Evolutionary conservation across 2,797 vertebrate genomes (phyloP).

Genomic region (Pterois miles): DNA sequence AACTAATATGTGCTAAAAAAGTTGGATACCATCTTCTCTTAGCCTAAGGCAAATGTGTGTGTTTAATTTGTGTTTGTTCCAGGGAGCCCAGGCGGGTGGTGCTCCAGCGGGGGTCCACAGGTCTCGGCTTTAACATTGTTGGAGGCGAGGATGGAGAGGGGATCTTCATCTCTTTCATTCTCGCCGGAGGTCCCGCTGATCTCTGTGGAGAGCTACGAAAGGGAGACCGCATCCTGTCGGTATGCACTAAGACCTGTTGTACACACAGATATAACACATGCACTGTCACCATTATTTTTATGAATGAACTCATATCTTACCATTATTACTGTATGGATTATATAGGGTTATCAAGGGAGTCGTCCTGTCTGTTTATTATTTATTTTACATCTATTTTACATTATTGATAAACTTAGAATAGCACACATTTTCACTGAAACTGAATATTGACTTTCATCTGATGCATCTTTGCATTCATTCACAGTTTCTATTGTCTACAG

Average conservation of each 20-base stretch:
- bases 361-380: neutral
- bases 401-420: neutral
- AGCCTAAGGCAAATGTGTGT: neutral
- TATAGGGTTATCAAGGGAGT: neutral
- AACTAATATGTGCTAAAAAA: neutral
- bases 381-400: neutral
- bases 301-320: no score
- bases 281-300: neutral
- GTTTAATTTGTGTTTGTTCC: conserved; percentile 20
- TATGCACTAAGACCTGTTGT: conserved; percentile 68
- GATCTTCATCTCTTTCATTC: conserved; percentile 98
- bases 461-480: neutral
- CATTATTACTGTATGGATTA: neutral
- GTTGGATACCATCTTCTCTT: neutral
- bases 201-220: conserved; percentile 95
- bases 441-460: neutral
- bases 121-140: conserved; percentile 98
- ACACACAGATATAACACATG: neutral
- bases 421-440: neutral
- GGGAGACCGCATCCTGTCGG: conserved; percentile 96
- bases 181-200: conserved; percentile 96
- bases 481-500: neutral
- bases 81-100: conserved; percentile 94
- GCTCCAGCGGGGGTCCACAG: conserved; percentile 94
- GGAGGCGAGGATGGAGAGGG: conserved; percentile 98